Conservation (phyloP, 2,113 vertebrate species). For the Alexandromys fortis region DNA sequence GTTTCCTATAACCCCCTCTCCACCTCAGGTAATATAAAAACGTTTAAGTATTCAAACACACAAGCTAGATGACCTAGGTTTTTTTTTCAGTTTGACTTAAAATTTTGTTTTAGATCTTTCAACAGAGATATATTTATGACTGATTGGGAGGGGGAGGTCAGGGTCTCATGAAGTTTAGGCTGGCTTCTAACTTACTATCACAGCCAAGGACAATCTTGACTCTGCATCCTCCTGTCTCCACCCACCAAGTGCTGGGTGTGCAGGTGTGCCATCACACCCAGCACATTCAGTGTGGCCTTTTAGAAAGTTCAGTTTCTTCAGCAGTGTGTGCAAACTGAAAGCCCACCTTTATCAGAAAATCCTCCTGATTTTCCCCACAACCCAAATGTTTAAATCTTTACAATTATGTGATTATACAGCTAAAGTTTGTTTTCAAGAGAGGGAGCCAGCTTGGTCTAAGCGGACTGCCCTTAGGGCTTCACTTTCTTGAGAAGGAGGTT, state of each 20-base stretch:
- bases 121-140: background rate
- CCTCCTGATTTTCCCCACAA: background rate
- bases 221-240: background rate
- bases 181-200: background rate
- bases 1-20: background rate
- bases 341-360: background rate
- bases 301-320: background rate
- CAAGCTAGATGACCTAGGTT: background rate
- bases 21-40: background rate
- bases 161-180: too few relatives aligned
- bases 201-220: background rate
- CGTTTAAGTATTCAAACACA: background rate
- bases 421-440: background rate
- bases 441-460: background rate
- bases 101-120: conserved; percentile 9
- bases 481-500: background rate
- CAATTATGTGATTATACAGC: background rate
- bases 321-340: background rate
- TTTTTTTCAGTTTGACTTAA: conserved; percentile 44
- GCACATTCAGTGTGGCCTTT: background rate
- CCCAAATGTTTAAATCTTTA: background rate
- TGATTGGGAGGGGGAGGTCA: background rate
- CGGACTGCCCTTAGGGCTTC: background rate
- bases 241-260: background rate
- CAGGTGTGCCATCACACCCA: background rate